phyloP scores from a whole-genome alignment of 2,113 vertebrate genomes.

The Panthera uncia region DNA sequence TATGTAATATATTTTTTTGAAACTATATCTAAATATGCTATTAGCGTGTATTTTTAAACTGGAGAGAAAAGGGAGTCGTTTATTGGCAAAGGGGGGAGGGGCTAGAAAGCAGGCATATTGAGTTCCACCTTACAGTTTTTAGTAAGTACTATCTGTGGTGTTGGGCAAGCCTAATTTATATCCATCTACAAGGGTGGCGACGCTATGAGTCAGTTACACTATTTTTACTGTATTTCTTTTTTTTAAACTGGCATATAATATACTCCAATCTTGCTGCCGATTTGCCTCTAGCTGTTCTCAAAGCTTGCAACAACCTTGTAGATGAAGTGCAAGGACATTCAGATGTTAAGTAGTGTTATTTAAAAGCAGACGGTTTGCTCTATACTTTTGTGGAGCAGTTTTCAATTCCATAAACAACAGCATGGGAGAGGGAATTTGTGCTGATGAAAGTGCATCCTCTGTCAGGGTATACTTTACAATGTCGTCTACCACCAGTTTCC shows the following conservation, averaged over 20 bases:
- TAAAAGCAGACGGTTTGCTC: slow-evolving; percentile 26
- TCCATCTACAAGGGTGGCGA: slow-evolving; percentile 61
- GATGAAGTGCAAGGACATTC: slow-evolving; percentile 38
- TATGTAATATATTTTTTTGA: background rate
- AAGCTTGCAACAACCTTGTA: slow-evolving; percentile 15
- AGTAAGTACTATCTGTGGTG: slow-evolving; percentile 58
- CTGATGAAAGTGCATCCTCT: slow-evolving; percentile 42
- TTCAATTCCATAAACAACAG: slow-evolving; percentile 52
- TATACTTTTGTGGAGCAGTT: slow-evolving; percentile 53
- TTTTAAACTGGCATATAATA: slow-evolving; percentile 18
- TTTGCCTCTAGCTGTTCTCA: slow-evolving; percentile 38
- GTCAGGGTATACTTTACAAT: slow-evolving; percentile 21
- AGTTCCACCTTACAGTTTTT: slow-evolving; percentile 57
- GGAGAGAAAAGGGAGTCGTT: background rate
- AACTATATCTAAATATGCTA: slow-evolving; percentile 21
- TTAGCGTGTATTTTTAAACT: slow-evolving; percentile 31
- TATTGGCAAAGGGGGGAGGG: slow-evolving; percentile 44
- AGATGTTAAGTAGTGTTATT: slow-evolving; percentile 31
- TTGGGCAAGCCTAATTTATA: slow-evolving; percentile 64
- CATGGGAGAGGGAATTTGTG: background rate
- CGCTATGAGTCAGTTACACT: slow-evolving; percentile 62
- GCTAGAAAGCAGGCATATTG: slow-evolving; percentile 52
- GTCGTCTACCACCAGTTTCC: slow-evolving; percentile 44
- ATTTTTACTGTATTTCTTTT: slow-evolving; percentile 58
- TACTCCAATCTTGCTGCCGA: slow-evolving; percentile 1